Percentiles rank a stretch among this genome's conserved stretches.
Conservation (phyloP, 2,797 vertebrate species). For the Malurus leucopterus region DNA sequence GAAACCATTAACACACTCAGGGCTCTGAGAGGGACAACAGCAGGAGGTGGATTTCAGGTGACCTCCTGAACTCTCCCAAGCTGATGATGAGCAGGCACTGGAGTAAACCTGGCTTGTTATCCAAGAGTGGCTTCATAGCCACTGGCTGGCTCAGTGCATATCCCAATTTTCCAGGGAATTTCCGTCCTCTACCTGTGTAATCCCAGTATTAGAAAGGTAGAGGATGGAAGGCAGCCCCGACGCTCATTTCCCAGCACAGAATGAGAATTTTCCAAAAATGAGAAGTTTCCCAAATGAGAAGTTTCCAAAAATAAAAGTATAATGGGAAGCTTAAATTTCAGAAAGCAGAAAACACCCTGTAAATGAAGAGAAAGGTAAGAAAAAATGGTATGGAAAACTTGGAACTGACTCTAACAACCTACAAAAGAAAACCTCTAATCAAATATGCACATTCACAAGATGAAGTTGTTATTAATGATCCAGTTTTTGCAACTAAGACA, state of each 20-base stretch:
- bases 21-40: not conserved
- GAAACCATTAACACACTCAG: slow-evolving; percentile 17
- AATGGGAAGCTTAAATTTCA: not conserved
- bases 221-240: not conserved
- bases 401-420: not conserved
- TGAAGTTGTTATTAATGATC: not conserved
- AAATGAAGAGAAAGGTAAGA: not conserved
- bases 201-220: not conserved
- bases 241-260: not conserved
- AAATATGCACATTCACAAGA: not conserved
- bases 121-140: not conserved
- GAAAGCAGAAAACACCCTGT: not conserved
- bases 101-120: not conserved
- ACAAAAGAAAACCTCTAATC: not conserved
- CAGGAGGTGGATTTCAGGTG: not conserved
- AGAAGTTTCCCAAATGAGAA: not conserved
- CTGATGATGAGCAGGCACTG: not conserved
- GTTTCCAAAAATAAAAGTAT: not conserved
- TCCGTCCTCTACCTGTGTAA: not conserved
- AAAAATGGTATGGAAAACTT: not conserved
- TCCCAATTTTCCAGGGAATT: not conserved
- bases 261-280: not conserved
- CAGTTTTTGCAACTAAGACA: not conserved
- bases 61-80: not conserved
- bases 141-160: not conserved